These are phyloP conservation scores for Otis tarda DNA, from an alignment of 2,113 vertebrate genomes.

Conservation along the genomic window DNA sequence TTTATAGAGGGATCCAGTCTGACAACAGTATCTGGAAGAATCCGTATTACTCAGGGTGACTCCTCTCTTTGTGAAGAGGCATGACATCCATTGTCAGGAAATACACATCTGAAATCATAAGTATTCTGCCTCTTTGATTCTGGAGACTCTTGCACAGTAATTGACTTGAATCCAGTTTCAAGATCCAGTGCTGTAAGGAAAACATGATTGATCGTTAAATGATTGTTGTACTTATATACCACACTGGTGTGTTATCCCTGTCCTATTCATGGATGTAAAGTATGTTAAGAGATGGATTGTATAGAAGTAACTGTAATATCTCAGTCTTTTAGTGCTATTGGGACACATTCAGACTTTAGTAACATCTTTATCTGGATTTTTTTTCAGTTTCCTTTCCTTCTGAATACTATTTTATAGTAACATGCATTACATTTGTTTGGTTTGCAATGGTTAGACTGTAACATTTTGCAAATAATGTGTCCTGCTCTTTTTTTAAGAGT, in stretches of 20 bases:
- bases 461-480: not conserved
- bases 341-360: not conserved
- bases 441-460: not conserved
- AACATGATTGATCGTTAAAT: not conserved
- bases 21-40: not conserved
- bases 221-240: not conserved
- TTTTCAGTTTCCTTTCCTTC: not conserved
- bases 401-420: not conserved
- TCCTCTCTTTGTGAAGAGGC: not conserved
- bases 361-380: not conserved
- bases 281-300: not conserved
- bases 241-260: not conserved
- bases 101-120: not conserved
- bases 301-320: not conserved
- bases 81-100: not conserved
- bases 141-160: not conserved
- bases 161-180: not conserved
- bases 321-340: not conserved
- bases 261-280: not conserved
- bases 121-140: not conserved
- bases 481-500: not conserved
- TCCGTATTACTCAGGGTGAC: not conserved
- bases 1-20: not conserved
- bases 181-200: not conserved
- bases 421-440: not conserved